Evolutionary conservation across 2,113 vertebrate genomes (phyloP), one percentile per base, ranked within the genome.

Genomic region (Empidonax alnorum): DNA sequence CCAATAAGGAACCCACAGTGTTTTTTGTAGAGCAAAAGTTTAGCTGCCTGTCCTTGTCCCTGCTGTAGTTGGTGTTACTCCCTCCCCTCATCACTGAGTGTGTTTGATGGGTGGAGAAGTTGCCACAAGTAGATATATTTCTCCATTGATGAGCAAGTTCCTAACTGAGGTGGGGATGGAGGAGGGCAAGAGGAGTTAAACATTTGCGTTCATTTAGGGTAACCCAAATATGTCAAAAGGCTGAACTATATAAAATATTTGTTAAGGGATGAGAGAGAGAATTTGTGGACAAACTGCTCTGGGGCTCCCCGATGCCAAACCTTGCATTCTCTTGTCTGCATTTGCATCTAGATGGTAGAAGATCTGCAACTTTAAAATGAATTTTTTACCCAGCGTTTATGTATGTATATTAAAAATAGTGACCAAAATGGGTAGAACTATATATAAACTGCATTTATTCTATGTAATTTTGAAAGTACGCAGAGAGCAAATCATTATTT

Each of bases 241-340:
- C 44, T 58, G n/a, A 84, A 62, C 49, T 65, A 3, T n/a, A 17
- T 37, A 28, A 88, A 71, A 7, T 52, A 19, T 8, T 50, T 65
- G 35, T 42, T 10, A n/a, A 27, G 35, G 84, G 19, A 10, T 28
- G 56, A 59, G 44, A 33, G 19, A 44, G 41, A 28, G 14, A 35
- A 55, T 59, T 33, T 52, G 19, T 19, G 49, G 44, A 24, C 33
- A 24, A 42, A 13, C 47, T 69, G 67, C 37, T 21, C 72, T 46
- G 53, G 24, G 25, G 21, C 8, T 61, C 31, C 31, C 52, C 21
- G 59, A 18, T 1, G 5, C 14, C n/a, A 42, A 75, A 65, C 19
- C 10, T 27, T 84, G n/a, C 25, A 12, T 18, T 23, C 17, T 14
- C 5, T 16, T 42, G 3, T 9, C 2, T n/a, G 6, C 6, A 1